These are phyloP conservation scores for Andrena bucephala DNA, from an alignment of 2,888 invertebrate species.

Conservation along the genomic window DNA sequence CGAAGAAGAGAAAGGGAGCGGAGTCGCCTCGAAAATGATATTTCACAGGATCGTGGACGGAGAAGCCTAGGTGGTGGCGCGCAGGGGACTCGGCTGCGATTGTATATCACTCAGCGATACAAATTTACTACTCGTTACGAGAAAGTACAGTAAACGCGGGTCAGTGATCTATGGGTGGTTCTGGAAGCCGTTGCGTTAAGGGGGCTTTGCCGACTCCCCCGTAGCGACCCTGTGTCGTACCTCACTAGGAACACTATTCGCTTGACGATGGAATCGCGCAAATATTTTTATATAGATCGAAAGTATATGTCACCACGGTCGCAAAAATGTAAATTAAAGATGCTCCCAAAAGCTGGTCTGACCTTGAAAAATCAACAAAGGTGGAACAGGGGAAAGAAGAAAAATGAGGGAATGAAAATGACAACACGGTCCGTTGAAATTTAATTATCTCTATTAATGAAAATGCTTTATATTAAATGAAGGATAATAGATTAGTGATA, in stretches of 20 bases:
- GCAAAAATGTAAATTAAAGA: no score
- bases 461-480: no score
- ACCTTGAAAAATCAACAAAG: no score
- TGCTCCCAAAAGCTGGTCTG: no score
- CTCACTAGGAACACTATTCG: neutral
- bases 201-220: constrained; percentile 21
- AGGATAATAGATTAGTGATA: no score
- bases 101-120: constrained; percentile 65
- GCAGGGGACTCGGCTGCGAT: constrained; percentile 32
- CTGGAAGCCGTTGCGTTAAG: constrained; percentile 33
- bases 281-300: no score
- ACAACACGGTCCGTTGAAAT: no score
- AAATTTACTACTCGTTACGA: constrained; percentile 68
- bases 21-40: constrained; percentile 51
- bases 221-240: constrained; percentile 25
- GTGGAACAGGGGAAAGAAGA: no score
- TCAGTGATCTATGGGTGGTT: constrained; percentile 59
- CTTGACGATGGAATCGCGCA: no score
- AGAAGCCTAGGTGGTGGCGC: neutral
- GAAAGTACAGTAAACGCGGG: constrained; percentile 60
- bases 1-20: constrained; percentile 6
- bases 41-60: constrained; percentile 20
- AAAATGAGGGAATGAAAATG: no score
- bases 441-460: no score
- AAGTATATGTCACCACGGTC: no score